phyloP scores from a whole-genome alignment of 1,140 invertebrate species.

The Zaprionus camerounensis region DNA sequence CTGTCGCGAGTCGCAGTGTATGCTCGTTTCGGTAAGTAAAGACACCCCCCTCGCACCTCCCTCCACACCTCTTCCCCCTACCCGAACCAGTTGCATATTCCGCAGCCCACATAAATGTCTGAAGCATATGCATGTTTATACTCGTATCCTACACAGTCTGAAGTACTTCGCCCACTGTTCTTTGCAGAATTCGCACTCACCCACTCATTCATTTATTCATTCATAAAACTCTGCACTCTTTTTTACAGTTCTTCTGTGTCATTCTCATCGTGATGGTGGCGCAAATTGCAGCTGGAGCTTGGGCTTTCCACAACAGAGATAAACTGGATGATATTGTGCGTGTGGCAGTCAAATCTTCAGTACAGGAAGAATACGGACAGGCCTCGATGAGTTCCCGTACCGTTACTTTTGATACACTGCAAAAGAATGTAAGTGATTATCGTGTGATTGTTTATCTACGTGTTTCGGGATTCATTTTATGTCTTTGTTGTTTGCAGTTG shows the following conservation, averaged over 20 bases:
- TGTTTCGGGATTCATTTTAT: constrained; percentile 1
- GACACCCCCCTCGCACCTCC: background rate
- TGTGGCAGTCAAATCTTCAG: constrained; percentile 87
- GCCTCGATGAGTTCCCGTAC: constrained; percentile 86
- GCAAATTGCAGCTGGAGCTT: constrained; percentile 90
- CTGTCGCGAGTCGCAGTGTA: constrained; percentile 93
- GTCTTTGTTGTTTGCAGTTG: constrained; percentile 85
- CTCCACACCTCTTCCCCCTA: too few species aligned
- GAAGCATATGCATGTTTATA: constrained; percentile 1
- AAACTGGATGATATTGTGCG: constrained; percentile 88
- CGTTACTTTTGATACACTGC: constrained; percentile 89
- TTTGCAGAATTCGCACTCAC: constrained; percentile 29
- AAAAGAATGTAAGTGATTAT: constrained; percentile 86
- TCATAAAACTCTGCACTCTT: constrained; percentile 69
- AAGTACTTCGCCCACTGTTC: constrained; percentile 14
- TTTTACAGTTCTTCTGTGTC: constrained; percentile 89
- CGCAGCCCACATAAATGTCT: constrained; percentile 21
- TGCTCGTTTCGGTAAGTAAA: constrained; percentile 90
- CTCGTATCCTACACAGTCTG: constrained; percentile 18
- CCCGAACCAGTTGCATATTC: background rate
- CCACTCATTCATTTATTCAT: constrained; percentile 28
- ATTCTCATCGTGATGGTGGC: constrained; percentile 91
- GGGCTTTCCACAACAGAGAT: constrained; percentile 89
- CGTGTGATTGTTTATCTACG: background rate
- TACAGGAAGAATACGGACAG: constrained; percentile 89